Base-by-base conservation (phyloP, 2,113 vertebrate genomes). In the Odocoileus hemionus region DNA sequence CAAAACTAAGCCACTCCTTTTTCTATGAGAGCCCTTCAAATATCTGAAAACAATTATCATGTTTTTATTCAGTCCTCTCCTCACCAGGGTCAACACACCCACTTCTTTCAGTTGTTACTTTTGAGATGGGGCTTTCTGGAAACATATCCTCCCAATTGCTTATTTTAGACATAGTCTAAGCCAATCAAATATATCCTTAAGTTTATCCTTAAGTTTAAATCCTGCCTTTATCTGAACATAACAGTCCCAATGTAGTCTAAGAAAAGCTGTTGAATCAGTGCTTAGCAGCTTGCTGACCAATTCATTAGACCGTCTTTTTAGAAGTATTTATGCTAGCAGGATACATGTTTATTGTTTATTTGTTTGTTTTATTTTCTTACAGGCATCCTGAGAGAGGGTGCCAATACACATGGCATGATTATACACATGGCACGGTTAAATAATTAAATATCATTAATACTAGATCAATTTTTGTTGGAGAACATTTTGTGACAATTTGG, bases 11-110 rank as follows among this genome's bases (percentile, higher is more conserved):
- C 54, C 82, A 95, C 90, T 91, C 93, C 86, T 93, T 91, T 91
- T 95, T 87, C 74, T 54, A 60, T 95, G 87, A 96, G 74, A 96
- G 91, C 9, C 67, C 82, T 97, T 97, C 39, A 97, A 93, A 58
- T 91, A 79, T 93, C 91, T 93, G 55, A 83, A 83, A 97, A 91
- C 43, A 94, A 61, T 90, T 26, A 39, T 26, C 21, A 43, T 17
- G 33, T 39, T 92, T 86, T 36, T 14, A 36, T 96, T 93, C 28
- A 55, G 15, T n/a, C 30, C 21, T 78, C n/a, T 67, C 43, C 76
- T 86, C 36, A 28, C 67, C 80, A 92, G 23, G 23, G 57, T 61
- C 67, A 94, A 85, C 54, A 85, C 80, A 86, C 45, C 82, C 95
- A 93, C n/a, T 79, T 61, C 87, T 91, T 96, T 96, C 55, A 97